Evolutionary conservation across 2,113 vertebrate genomes (phyloP), one percentile per base, ranked within the genome.

Genomic region (Athene noctua): DNA sequence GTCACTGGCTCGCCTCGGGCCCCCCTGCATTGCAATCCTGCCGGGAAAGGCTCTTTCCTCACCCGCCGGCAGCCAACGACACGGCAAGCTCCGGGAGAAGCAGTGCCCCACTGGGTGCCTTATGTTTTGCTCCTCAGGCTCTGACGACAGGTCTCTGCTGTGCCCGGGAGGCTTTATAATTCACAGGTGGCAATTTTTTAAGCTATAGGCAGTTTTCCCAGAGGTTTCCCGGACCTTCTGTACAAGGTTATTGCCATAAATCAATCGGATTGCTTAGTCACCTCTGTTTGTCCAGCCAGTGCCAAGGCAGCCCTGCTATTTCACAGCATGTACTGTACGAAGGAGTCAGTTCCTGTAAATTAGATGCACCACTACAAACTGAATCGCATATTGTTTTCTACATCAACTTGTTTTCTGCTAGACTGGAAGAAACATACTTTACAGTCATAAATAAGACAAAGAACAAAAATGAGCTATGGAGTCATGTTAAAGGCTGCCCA

Each of bases 241-340:
- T 57, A 86, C 77, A 70, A 96, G 97, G 96, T 80, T 92, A 86
- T 13, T 70, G 88, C 86, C 79, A 92, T 95, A 94, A 95, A 97
- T 97, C 95, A 96, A 42, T 5, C 16, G 58, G 61, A 93, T 62
- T 94, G 94, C 95, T 97, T 96, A 96, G 96, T 96, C 97, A 97
- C 95, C 79, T 91, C 94, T 97, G 81, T 97, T 96, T 96, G 95
- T 86, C 91, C 91, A 91, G 81, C 12, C 66, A 30, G 82, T 72
- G 95, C 93, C 96, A 96, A 97, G 83, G 66, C 94, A 94, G 97
- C 94, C 89, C 85, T 95, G 93, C 92, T 85, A 52, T 84, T 97
- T 96, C 97, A 97, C 95, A 96, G 97, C 87, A 97, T 71, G 96
- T 97, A 95, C 96, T 91, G 97, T 97, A 95, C 96, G 4, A 72